A percentile compares a stretch with the other conserved stretches of the same genome.
Conservation (phyloP, 2,888 invertebrate species). For the Platerodrilus igneus region DNA sequence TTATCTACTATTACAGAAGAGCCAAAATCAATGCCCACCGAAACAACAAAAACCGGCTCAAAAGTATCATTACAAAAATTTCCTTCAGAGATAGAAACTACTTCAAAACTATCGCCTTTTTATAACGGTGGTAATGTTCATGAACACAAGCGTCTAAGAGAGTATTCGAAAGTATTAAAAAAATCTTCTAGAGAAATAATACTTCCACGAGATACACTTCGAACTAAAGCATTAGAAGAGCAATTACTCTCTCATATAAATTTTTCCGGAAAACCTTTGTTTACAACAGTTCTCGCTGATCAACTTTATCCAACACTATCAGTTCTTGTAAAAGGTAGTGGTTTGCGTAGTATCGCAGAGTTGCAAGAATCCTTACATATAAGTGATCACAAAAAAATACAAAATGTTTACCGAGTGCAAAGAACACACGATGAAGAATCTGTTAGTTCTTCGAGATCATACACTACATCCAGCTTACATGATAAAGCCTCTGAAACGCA, state of each 20-base stretch:
- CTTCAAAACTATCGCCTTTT: background rate
- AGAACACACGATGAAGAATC: background rate
- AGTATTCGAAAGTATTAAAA: background rate
- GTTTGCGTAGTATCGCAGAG: constrained; percentile 36
- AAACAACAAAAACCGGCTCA: background rate
- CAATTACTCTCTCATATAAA: constrained; percentile 9
- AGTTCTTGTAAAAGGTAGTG: constrained; percentile 38
- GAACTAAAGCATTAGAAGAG: constrained; percentile 3
- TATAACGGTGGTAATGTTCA: too few species aligned
- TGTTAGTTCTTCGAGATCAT: background rate
- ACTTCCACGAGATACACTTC: constrained; percentile 2
- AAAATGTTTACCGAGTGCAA: constrained; percentile 11
- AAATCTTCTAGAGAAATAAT: background rate
- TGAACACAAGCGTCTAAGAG: too few species aligned
- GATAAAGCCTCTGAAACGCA: constrained; percentile 19
- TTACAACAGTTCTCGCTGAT: constrained; percentile 10
- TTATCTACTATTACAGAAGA: constrained; percentile 16
- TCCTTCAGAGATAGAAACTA: background rate
- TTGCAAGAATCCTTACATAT: constrained; percentile 32
- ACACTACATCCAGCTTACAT: background rate
- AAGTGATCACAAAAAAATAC: constrained; percentile 9
- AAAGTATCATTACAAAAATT: background rate
- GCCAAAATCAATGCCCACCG: constrained; percentile 7
- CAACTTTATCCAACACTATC: constrained; percentile 17
- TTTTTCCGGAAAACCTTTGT: constrained; percentile 8